Evolutionary conservation across 2,888 invertebrate species (phyloP), one percentile per base, ranked within the genome.

Genomic region (Hololepta plana): DNA sequence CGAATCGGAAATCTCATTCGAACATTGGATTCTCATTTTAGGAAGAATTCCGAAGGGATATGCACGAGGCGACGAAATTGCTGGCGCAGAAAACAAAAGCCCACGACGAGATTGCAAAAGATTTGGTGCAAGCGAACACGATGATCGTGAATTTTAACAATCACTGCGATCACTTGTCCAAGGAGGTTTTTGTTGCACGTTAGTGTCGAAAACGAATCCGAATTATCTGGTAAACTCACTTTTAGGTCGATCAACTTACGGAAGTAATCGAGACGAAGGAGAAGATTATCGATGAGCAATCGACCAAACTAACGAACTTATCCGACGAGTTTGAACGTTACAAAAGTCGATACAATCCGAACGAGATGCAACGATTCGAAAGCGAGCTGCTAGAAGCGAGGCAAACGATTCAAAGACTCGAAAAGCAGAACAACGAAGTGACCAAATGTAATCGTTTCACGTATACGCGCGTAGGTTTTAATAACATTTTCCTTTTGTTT

Each of bases 61-160:
- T 49, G 5, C 45, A 51, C 34, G 47, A 51, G 32, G 46, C 51
- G 1, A 44, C 48, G 6, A 32, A 47, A 20, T 42, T 47, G 12
- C 43, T 54, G 3, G 44, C 49, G 2, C 47, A 53, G 33, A 54
- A 51, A 34, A 43, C 49, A 2, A 40, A 42, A 12, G 42, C 45
- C 7, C 46, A 51, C 19, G 49, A 49, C 28, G 54, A 54, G 37
- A 35, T 54, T 14, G 46, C 47, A 4, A 47, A 43, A 31, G 54
- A 54, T 41, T 39, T 54, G 24, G 42, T 52, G 1, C 49, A 54
- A 34, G 54, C 54, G 7, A 53, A 53, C 36, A 46, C 48, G 16
- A 47, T 53, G 43, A 32, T 54, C 15, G 49, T 53, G 1, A 52
- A 47, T 35, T 53, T 52, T 33, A 53, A 50, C 35, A 46, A 46